Conservation (phyloP, 2,113 vertebrate genomes). For the Spea multiplicata region DNA sequence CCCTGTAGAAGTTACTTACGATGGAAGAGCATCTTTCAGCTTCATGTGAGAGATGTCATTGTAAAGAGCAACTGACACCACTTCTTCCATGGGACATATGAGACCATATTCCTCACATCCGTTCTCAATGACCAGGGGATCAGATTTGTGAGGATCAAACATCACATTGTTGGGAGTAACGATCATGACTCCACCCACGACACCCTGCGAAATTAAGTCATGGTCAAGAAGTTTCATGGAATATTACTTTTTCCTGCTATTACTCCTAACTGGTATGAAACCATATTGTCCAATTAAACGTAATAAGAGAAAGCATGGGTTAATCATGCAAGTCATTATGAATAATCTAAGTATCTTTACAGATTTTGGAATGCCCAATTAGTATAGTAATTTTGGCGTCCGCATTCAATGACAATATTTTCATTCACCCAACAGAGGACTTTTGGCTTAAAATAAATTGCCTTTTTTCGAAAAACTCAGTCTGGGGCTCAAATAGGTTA, state of each 20-base stretch:
- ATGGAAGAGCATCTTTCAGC: constrained; percentile 93
- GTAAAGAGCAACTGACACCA: constrained; percentile 92
- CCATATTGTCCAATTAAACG: too few species aligned
- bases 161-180: constrained; percentile 98
- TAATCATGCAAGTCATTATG: too few species aligned
- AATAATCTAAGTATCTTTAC: too few species aligned
- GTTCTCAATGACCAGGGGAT: constrained; percentile 95
- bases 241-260: neutral
- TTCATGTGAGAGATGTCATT: constrained; percentile 97
- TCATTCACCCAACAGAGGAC: too few species aligned
- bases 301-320: too few species aligned
- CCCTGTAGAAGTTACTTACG: constrained; percentile 75
- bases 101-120: constrained; percentile 97
- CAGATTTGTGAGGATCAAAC: constrained; percentile 98
- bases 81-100: constrained; percentile 95
- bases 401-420: too few species aligned
- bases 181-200: constrained; percentile 95
- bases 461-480: too few species aligned
- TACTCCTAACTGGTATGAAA: too few species aligned
- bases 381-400: too few species aligned
- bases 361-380: too few species aligned
- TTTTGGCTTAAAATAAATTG: too few species aligned
- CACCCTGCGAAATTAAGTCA: constrained; percentile 72
- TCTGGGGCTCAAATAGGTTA: too few species aligned
- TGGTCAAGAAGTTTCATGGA: neutral